Conservation (phyloP, 2,113 vertebrate species). For the Mungos mungo region DNA sequence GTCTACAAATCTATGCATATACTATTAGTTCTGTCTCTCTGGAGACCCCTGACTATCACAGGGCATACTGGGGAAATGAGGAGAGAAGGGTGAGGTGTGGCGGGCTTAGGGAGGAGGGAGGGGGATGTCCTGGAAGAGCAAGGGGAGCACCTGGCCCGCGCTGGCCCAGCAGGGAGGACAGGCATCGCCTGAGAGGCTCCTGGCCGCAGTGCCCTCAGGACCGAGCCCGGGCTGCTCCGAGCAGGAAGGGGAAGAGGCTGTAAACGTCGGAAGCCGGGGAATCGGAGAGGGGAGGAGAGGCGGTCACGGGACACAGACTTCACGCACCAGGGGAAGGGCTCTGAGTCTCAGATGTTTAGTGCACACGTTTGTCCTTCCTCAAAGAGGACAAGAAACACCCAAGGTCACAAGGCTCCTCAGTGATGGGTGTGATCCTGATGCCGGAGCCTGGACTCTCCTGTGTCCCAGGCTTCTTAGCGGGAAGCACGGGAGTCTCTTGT, state of each 20-base stretch:
- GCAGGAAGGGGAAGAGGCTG: background rate
- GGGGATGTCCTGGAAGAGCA: background rate
- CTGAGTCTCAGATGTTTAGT: background rate
- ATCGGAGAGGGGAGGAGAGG: background rate
- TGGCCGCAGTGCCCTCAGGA: background rate
- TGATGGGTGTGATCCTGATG: rapidly evolving
- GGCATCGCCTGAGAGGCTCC: too few relatives aligned
- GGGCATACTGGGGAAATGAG: background rate
- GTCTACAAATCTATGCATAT: rapidly evolving
- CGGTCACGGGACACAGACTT: background rate
- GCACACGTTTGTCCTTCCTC: background rate
- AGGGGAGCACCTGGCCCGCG: background rate
- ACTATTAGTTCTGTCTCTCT: background rate
- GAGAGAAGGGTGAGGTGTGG: too few relatives aligned
- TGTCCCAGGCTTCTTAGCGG: too few relatives aligned
- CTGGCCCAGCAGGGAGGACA: background rate
- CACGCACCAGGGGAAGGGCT: background rate
- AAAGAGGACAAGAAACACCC: background rate
- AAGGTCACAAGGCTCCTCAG: background rate
- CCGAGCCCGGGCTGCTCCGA: too few relatives aligned
- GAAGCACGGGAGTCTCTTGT: rapidly evolving
- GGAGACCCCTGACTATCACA: background rate
- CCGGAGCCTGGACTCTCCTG: rapidly evolving
- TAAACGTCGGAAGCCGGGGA: background rate
- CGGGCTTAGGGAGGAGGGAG: background rate